Conservation (phyloP, 1,140 invertebrate species). For the Periplaneta americana region DNA sequence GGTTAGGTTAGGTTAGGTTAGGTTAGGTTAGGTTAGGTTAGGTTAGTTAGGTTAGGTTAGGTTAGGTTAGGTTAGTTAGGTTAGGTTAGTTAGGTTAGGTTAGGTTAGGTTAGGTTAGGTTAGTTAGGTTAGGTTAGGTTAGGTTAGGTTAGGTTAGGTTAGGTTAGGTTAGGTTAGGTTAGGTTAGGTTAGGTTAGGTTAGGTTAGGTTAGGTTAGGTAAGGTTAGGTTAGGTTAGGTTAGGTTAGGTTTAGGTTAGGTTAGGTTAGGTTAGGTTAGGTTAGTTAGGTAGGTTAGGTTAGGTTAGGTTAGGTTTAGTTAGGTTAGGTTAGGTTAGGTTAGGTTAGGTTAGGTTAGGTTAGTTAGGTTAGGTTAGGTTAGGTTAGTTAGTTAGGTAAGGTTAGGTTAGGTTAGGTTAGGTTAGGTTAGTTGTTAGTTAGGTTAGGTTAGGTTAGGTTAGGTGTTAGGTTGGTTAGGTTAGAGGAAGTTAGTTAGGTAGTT, state of each 20-base stretch:
- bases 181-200: slow-evolving; percentile 4
- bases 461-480: slow-evolving; percentile 24
- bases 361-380: slow-evolving; percentile 23
- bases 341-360: slow-evolving; percentile 22
- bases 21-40: no score
- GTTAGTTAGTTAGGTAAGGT: slow-evolving; percentile 23
- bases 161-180: no score
- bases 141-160: no score
- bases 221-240: no score
- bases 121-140: no score
- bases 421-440: slow-evolving; percentile 25
- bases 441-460: slow-evolving; percentile 8
- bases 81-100: no score
- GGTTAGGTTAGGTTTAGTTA: slow-evolving; percentile 25
- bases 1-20: no score
- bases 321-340: slow-evolving; percentile 25
- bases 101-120: no score
- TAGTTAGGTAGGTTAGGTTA: neutral
- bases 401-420: slow-evolving; percentile 20
- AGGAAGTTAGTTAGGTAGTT: slow-evolving; percentile 22
- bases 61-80: no score
- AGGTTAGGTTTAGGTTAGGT: no score
- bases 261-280: neutral
- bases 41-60: no score
- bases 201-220: no score